Percentiles rank a stretch among this genome's conserved stretches.
Evolutionary conservation across 1,140 invertebrate genomes (phyloP).

Genomic region (Papilio glaucus): DNA sequence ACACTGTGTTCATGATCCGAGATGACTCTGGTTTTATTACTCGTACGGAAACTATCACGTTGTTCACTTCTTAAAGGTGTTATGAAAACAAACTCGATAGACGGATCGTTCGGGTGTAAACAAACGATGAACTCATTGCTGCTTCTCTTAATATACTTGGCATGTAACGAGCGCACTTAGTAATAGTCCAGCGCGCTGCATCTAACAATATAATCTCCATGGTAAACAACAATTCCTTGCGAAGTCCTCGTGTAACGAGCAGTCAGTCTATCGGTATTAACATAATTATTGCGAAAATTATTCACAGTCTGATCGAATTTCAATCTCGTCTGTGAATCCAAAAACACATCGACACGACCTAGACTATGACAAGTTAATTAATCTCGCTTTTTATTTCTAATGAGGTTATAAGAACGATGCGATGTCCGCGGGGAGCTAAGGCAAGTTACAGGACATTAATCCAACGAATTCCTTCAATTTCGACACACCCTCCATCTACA

Average conservation of each 20-base stretch:
- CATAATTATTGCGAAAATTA: conserved; percentile 35
- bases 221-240: conserved; percentile 32
- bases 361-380: conserved; percentile 21
- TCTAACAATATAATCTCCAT: conserved; percentile 2
- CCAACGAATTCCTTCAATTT: background rate
- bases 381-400: conserved; percentile 27
- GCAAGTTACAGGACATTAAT: conserved; percentile 23
- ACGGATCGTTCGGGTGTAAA: background rate
- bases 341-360: conserved; percentile 1
- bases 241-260: conserved; percentile 23
- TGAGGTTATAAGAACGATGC: conserved; percentile 33
- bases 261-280: conserved; percentile 22
- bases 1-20: background rate
- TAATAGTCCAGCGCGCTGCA: background rate
- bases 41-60: background rate
- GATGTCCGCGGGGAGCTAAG: conserved; percentile 25
- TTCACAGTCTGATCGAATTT: conserved; percentile 8
- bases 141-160: no score
- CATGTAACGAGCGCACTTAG: background rate
- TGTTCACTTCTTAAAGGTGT: background rate
- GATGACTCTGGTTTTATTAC: background rate
- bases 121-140: no score
- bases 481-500: background rate
- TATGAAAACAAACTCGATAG: background rate
- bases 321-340: background rate